Conservation (phyloP, 2,888 invertebrate species). For the Torymus aiolomorphi region DNA sequence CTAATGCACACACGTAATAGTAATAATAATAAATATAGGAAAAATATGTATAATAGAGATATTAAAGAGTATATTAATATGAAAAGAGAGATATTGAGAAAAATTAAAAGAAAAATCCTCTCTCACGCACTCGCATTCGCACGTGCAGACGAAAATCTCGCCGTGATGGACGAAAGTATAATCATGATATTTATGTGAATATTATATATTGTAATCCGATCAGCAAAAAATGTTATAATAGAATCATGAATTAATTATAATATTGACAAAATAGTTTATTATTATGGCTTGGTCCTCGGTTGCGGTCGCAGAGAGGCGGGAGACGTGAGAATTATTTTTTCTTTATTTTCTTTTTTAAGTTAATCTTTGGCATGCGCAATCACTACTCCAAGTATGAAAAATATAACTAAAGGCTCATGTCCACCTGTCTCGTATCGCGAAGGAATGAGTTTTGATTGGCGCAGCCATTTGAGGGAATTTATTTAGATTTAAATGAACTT, state of each 20-base stretch:
- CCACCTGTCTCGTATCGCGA: constrained; percentile 68
- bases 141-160: constrained; percentile 62
- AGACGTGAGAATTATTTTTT: constrained; percentile 73
- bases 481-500: not conserved
- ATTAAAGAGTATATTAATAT: constrained; percentile 15
- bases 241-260: constrained; percentile 59
- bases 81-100: constrained; percentile 21
- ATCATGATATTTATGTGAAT: constrained; percentile 3
- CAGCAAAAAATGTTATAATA: constrained; percentile 36
- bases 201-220: constrained; percentile 43
- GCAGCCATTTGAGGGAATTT: not conserved
- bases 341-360: constrained; percentile 57
- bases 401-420: constrained; percentile 73
- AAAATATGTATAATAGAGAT: constrained; percentile 10
- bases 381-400: constrained; percentile 75
- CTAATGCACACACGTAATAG: constrained; percentile 38
- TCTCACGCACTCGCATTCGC: constrained; percentile 61
- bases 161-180: constrained; percentile 45
- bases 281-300: constrained; percentile 69
- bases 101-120: constrained; percentile 46
- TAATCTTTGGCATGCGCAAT: constrained; percentile 72
- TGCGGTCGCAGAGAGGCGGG: constrained; percentile 75
- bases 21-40: constrained; percentile 14
- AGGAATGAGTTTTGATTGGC: constrained; percentile 12
- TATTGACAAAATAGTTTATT: not conserved